Conservation (phyloP, 2,888 invertebrate species). For the Spisula subtruncata region DNA sequence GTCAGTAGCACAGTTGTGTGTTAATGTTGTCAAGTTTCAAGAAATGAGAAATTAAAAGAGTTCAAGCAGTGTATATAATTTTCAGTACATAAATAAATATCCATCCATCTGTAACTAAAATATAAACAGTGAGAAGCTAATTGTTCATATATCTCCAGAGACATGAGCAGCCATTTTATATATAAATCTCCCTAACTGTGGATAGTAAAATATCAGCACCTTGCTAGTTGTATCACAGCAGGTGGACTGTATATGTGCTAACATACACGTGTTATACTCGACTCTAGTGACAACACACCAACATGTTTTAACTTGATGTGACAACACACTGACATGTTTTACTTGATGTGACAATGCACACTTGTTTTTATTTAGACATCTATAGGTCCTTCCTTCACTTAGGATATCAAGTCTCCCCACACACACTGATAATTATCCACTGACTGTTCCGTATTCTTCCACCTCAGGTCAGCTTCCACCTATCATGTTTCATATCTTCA, state of each 20-base stretch:
- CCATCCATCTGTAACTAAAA: slow-evolving; percentile 5
- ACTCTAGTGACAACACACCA: neutral
- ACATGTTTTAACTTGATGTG: neutral
- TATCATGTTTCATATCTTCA: neutral
- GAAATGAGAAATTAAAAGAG: neutral
- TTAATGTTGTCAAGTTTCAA: neutral
- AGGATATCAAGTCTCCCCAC: neutral
- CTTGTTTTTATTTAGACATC: neutral
- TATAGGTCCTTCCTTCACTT: neutral
- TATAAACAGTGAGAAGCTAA: neutral
- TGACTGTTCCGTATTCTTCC: neutral
- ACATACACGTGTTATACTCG: neutral
- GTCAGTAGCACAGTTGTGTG: neutral
- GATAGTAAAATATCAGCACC: neutral
- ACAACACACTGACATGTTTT: neutral
- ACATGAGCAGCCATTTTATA: neutral
- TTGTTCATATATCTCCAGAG: neutral
- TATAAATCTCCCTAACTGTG: neutral
- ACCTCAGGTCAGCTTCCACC: too few relatives aligned
- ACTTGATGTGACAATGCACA: neutral
- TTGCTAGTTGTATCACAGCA: slow-evolving; percentile 17
- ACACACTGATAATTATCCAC: neutral
- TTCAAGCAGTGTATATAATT: neutral
- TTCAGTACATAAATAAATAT: slow-evolving; percentile 17
- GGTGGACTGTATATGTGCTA: neutral